Conservation (phyloP, 2,797 vertebrate species). For the Buphagus erythrorhynchus region DNA sequence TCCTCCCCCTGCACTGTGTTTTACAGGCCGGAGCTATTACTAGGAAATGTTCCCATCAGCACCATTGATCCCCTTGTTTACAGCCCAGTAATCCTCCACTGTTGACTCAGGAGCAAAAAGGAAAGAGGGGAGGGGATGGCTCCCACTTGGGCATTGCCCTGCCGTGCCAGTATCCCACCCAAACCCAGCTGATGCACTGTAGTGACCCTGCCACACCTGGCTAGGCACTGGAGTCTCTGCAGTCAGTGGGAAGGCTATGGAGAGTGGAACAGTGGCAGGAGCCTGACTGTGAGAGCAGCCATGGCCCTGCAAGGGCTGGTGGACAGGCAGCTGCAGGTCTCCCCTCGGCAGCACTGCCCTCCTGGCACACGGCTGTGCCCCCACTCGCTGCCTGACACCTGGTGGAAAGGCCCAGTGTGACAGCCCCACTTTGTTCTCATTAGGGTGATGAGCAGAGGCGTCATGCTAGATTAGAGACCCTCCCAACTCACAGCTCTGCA, state of each 20-base stretch:
- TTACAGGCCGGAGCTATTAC: conserved; percentile 61
- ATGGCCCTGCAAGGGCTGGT: background rate
- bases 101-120: conserved; percentile 34
- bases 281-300: background rate
- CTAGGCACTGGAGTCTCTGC: fast-evolving
- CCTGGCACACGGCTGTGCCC: background rate
- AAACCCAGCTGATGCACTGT: fast-evolving
- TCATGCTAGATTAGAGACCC: conserved; percentile 40
- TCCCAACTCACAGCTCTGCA: background rate
- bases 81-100: conserved; percentile 51
- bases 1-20: conserved; percentile 45
- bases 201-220: background rate
- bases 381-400: background rate
- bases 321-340: fast-evolving
- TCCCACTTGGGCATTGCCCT: background rate
- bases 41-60: conserved; percentile 71
- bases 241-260: background rate
- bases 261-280: background rate
- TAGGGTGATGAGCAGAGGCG: background rate
- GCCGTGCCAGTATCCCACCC: background rate
- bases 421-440: conserved; percentile 50
- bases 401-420: background rate
- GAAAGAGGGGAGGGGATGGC: background rate
- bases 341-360: fast-evolving
- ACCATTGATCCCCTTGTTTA: conserved; percentile 69